These are phyloP conservation scores for Euplagia quadripunctaria DNA, from an alignment of 2,888 invertebrate species.

Conservation along the genomic window DNA sequence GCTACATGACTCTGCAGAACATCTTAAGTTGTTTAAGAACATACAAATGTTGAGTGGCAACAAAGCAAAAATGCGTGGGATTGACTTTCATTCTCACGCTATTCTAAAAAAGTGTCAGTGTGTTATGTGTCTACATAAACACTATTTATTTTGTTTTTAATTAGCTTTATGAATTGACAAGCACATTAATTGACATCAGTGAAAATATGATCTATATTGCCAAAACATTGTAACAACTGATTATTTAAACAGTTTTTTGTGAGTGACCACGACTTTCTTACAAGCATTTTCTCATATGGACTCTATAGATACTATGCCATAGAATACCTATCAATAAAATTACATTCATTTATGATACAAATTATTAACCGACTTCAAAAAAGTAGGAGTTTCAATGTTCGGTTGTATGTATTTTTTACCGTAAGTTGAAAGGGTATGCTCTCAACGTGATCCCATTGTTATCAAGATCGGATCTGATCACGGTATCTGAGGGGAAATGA, in stretches of 20 bases:
- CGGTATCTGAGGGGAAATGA: too few species aligned
- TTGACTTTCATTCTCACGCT: conserved; percentile 1
- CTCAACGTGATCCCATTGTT: too few species aligned
- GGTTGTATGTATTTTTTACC: too few species aligned
- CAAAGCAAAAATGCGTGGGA: not conserved
- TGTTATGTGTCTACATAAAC: not conserved
- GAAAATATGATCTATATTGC: not conserved
- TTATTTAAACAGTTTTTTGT: not conserved
- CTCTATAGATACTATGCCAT: too few species aligned
- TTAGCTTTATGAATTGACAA: not conserved
- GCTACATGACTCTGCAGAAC: not conserved
- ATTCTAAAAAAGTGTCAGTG: not conserved
- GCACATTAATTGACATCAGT: not conserved
- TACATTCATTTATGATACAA: too few species aligned
- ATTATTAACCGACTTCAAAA: too few species aligned
- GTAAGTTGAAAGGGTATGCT: too few species aligned
- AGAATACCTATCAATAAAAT: too few species aligned
- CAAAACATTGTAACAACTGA: not conserved
- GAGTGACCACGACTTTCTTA: not conserved
- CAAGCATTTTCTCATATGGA: too few species aligned
- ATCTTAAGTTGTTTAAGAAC: not conserved
- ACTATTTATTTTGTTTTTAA: not conserved
- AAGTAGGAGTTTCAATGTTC: too few species aligned
- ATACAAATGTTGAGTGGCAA: not conserved
- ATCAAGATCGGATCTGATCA: too few species aligned